Evolutionary conservation across 2,888 invertebrate species (phyloP).

Genomic region (Therioaphis trifolii): DNA sequence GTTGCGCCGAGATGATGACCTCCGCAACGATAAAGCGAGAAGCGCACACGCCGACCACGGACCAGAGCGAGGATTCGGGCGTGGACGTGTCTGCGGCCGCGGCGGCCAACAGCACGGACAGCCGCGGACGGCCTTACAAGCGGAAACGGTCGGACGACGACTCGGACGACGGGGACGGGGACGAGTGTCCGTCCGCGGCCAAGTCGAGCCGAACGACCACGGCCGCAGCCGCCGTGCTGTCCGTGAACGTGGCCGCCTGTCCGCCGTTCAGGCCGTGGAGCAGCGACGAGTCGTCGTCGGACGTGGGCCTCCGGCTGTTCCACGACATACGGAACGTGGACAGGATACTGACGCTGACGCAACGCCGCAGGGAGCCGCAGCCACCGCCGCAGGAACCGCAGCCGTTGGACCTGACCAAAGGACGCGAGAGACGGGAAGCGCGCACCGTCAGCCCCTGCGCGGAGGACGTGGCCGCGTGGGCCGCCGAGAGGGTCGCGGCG

Average conservation of each 20-base stretch:
- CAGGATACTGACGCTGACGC: slow-evolving; percentile 53
- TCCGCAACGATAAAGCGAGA: slow-evolving; percentile 38
- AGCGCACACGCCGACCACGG: slow-evolving; percentile 68
- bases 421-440: not conserved
- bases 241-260: slow-evolving; percentile 65
- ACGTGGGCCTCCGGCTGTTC: slow-evolving; percentile 64
- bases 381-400: slow-evolving; percentile 38
- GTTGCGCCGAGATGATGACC: slow-evolving; percentile 23
- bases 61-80: slow-evolving; percentile 79
- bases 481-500: not conserved
- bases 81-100: slow-evolving; percentile 69
- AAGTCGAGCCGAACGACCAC: slow-evolving; percentile 1
- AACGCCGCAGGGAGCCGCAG: slow-evolving; percentile 8
- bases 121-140: not conserved
- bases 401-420: slow-evolving; percentile 51
- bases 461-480: not conserved
- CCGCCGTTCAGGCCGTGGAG: slow-evolving; percentile 78
- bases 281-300: slow-evolving; percentile 51
- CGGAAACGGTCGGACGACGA: slow-evolving; percentile 12
- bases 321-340: slow-evolving; percentile 58
- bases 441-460: not conserved
- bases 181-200: slow-evolving; percentile 18
- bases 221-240: not conserved
- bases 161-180: not conserved
- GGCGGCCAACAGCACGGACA: not conserved